phyloP scores from a whole-genome alignment of 2,113 vertebrate genomes.

The Lophius piscatorius region DNA sequence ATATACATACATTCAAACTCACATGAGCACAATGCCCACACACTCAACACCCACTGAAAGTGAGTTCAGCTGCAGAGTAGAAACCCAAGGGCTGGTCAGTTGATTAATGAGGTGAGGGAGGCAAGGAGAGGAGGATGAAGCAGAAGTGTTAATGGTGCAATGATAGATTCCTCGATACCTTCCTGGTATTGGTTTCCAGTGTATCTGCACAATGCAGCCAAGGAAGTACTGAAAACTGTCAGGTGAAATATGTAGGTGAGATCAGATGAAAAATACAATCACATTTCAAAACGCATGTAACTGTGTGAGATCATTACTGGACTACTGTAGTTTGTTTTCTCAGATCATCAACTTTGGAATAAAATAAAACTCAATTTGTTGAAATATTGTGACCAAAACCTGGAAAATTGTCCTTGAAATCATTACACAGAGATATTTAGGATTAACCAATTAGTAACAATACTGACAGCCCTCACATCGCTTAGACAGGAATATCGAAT shows the following conservation, averaged over 20 bases:
- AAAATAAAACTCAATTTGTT: too few relatives aligned
- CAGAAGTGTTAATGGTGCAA: conserved; percentile 73
- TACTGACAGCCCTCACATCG: too few relatives aligned
- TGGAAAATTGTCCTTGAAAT: too few relatives aligned
- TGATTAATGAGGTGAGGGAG: conserved; percentile 74
- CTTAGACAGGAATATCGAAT: conserved; percentile 20
- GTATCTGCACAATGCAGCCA: conserved; percentile 51
- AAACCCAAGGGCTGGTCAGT: conserved; percentile 58
- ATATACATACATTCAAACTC: conserved; percentile 9
- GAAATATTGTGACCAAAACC: too few relatives aligned
- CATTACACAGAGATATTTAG: too few relatives aligned
- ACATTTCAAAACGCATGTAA: conserved; percentile 8
- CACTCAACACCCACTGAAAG: conserved; percentile 21
- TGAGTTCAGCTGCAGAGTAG: conserved; percentile 57
- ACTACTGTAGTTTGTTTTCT: background rate
- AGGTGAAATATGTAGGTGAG: conserved; percentile 44
- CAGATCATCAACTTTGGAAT: too few relatives aligned
- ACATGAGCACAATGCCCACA: conserved; percentile 27
- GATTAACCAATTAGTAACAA: too few relatives aligned
- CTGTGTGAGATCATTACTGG: background rate
- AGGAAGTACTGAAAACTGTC: conserved; percentile 28
- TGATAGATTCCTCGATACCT: conserved; percentile 73
- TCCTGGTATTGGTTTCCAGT: conserved; percentile 59
- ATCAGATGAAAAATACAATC: conserved; percentile 12
- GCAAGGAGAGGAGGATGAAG: conserved; percentile 69